phyloP scores from a whole-genome alignment of 2,113 vertebrate genomes.

The Panthera leo region DNA sequence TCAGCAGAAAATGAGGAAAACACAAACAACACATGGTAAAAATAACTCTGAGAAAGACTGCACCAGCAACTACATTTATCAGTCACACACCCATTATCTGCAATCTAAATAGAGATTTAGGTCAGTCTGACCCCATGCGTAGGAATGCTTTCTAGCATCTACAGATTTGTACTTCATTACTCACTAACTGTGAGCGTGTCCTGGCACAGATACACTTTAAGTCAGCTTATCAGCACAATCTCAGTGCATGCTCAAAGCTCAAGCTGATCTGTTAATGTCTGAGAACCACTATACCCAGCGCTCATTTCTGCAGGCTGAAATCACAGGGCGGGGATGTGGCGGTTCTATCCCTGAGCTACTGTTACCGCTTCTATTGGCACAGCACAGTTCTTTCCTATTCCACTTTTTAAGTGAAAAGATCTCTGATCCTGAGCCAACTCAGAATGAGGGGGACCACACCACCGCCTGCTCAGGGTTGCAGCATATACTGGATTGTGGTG shows the following conservation, averaged over 20 bases:
- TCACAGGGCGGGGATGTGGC: not conserved
- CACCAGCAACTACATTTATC: not conserved
- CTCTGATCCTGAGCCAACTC: not conserved
- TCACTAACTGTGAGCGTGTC: not conserved
- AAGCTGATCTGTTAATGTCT: not conserved
- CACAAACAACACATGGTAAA: constrained; percentile 7
- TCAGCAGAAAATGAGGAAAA: not conserved
- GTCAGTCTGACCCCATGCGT: not conserved
- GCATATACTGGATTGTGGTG: not conserved
- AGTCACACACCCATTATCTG: not conserved
- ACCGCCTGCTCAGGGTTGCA: not conserved
- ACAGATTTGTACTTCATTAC: not conserved
- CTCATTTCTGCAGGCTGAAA: not conserved
- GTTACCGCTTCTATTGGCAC: not conserved
- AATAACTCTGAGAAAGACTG: not conserved
- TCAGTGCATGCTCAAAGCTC: not conserved
- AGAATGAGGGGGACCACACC: not conserved
- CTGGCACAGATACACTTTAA: not conserved
- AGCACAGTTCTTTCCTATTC: not conserved
- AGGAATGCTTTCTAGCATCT: not conserved
- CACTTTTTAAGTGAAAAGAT: not conserved
- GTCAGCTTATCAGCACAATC: not conserved
- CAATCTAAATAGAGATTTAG: not conserved
- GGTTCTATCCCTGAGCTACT: not conserved
- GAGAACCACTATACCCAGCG: not conserved